Percentiles rank a stretch among this genome's conserved stretches.
Conservation (phyloP, 2,113 vertebrate species). For the Thalassoma bifasciatum region DNA sequence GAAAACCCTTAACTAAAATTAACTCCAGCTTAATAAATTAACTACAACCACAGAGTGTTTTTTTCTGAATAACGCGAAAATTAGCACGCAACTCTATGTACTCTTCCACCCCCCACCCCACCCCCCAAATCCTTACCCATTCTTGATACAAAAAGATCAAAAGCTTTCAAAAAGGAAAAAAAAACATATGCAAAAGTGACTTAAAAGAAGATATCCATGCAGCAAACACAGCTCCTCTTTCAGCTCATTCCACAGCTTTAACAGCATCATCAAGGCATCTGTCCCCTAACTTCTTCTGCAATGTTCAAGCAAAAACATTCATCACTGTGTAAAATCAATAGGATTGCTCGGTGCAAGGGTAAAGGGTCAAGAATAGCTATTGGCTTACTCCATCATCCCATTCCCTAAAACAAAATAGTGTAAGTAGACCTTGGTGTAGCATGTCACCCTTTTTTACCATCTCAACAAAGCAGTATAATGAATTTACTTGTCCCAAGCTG, state of each 20-base stretch:
- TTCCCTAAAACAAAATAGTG: slow-evolving; percentile 36
- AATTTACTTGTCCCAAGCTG: slow-evolving; percentile 60
- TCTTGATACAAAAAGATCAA: too few species aligned
- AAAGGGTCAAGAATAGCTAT: slow-evolving; percentile 40
- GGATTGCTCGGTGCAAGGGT: slow-evolving; percentile 14
- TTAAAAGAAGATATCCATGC: neutral
- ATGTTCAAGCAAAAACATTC: slow-evolving; percentile 21
- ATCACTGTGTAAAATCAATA: slow-evolving; percentile 52
- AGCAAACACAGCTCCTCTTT: neutral
- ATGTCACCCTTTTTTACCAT: slow-evolving; percentile 60
- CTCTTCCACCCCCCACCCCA: too few species aligned
- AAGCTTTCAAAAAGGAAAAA: neutral
- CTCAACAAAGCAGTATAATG: slow-evolving; percentile 70
- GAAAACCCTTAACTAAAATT: too few species aligned
- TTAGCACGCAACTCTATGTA: too few species aligned
- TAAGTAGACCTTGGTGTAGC: slow-evolving; percentile 63
- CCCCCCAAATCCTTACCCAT: too few species aligned
- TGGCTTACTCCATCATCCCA: slow-evolving; percentile 30
- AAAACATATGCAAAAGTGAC: neutral
- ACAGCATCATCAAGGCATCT: neutral
- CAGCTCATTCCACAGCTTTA: neutral
- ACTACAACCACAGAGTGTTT: too few species aligned
- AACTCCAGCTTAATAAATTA: too few species aligned
- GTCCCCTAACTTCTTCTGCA: slow-evolving; percentile 3
- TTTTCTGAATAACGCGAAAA: too few species aligned